A percentile compares a stretch with the other conserved stretches of the same genome.
Conservation (phyloP, 2,888 invertebrate genomes). For the Brachyptera putata region DNA sequence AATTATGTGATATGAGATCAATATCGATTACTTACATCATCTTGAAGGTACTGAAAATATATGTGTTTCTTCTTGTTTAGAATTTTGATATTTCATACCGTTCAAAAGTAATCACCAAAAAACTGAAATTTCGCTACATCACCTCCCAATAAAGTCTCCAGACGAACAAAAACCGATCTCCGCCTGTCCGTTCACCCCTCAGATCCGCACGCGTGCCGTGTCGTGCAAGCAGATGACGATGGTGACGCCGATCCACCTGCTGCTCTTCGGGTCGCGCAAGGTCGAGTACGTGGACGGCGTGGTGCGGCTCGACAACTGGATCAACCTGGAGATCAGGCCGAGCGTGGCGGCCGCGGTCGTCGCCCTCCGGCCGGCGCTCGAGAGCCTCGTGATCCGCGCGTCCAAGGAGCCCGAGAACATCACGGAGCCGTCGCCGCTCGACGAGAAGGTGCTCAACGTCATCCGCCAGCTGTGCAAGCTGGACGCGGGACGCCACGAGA, state of each 20-base stretch:
- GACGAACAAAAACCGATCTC: too few relatives aligned
- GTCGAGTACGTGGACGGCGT: conserved; percentile 71
- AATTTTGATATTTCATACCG: too few relatives aligned
- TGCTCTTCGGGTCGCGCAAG: conserved; percentile 89
- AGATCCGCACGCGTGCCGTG: conserved; percentile 89
- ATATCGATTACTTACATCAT: too few relatives aligned
- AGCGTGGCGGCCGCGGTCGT: conserved; percentile 71
- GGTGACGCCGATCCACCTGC: conserved; percentile 88
- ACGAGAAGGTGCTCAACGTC: conserved; percentile 65
- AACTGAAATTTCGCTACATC: too few relatives aligned
- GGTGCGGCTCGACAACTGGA: conserved; percentile 89
- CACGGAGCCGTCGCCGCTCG: conserved; percentile 56
- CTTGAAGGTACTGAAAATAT: too few relatives aligned
- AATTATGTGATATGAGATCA: too few relatives aligned
- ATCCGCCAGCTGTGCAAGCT: conserved; percentile 71
- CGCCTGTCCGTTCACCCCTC: not conserved
- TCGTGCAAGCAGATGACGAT: conserved; percentile 95
- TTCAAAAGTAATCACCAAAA: too few relatives aligned
- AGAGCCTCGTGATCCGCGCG: conserved; percentile 74
- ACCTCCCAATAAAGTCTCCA: too few relatives aligned
- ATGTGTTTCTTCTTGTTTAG: too few relatives aligned
- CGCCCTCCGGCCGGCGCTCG: conserved; percentile 83
- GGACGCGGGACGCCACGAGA: conserved; percentile 68
- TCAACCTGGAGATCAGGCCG: conserved; percentile 82
- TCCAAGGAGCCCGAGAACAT: conserved; percentile 76